These are phyloP conservation scores for Hecatera dysodea DNA, from an alignment of 2,888 invertebrate genomes.

Conservation along the genomic window DNA sequence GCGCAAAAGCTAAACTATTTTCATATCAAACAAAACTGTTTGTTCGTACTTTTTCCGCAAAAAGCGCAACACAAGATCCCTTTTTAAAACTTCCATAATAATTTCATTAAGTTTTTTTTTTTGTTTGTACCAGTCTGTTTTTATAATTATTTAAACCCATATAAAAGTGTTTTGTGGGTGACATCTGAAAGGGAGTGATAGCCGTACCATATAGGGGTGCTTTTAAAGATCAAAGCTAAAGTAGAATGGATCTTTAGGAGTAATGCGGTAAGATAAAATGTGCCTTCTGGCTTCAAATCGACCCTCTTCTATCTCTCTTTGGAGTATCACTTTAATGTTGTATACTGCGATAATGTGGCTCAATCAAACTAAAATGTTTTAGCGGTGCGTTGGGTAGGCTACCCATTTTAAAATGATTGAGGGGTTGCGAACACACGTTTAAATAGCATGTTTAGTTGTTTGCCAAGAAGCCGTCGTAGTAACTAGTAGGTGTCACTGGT, in stretches of 20 bases:
- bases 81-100: slow-evolving; percentile 34
- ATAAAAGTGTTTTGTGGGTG: slow-evolving; percentile 58
- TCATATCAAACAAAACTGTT: slow-evolving; percentile 37
- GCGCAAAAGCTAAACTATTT: slow-evolving; percentile 46
- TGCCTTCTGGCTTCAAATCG: slow-evolving; percentile 55
- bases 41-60: slow-evolving; percentile 24
- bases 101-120: slow-evolving; percentile 17
- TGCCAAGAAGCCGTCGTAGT: slow-evolving; percentile 61
- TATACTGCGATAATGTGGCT: slow-evolving; percentile 18
- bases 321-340: slow-evolving; percentile 36
- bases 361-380: slow-evolving; percentile 34
- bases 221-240: slow-evolving; percentile 72
- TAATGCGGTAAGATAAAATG: slow-evolving; percentile 61
- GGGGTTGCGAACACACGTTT: slow-evolving; percentile 4
- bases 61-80: slow-evolving; percentile 6
- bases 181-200: slow-evolving; percentile 60
- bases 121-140: slow-evolving; percentile 10
- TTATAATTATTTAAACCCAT: slow-evolving; percentile 49
- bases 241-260: slow-evolving; percentile 64
- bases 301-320: slow-evolving; percentile 44
- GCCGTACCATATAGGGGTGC: slow-evolving; percentile 56
- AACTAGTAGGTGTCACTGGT: slow-evolving; percentile 27
- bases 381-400: background rate
- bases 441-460: slow-evolving; percentile 31
- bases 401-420: background rate